A percentile compares a stretch with the other conserved stretches of the same genome.
Evolutionary conservation across 1,140 invertebrate genomes (phyloP).

Genomic region (Ridgeia piscesae): DNA sequence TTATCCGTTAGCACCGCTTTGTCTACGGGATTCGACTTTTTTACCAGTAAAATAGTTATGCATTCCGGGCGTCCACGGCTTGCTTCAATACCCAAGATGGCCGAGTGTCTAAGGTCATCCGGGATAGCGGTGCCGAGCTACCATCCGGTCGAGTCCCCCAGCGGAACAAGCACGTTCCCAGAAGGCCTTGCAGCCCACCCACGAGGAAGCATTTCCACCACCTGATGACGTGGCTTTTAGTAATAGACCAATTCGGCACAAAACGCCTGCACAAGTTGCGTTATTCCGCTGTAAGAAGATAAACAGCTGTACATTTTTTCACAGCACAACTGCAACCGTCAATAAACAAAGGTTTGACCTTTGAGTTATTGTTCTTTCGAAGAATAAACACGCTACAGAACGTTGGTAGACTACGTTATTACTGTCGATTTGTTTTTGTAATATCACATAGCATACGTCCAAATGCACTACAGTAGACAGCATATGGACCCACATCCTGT

Average conservation of each 20-base stretch:
- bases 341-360: background rate
- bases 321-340: background rate
- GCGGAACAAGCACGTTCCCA: background rate
- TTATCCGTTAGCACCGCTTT: background rate
- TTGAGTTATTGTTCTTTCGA: background rate
- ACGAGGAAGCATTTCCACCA: background rate
- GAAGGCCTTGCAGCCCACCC: background rate
- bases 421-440: background rate
- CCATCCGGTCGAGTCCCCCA: background rate
- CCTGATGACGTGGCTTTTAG: background rate
- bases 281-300: background rate
- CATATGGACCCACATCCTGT: background rate
- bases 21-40: background rate
- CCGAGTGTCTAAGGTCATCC: background rate
- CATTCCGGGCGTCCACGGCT: background rate
- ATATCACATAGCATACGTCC: background rate
- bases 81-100: background rate
- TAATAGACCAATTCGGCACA: background rate
- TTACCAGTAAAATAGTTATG: background rate
- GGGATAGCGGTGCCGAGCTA: background rate
- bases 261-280: background rate
- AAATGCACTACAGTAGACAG: background rate
- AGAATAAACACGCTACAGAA: background rate
- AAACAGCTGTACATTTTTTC: background rate
- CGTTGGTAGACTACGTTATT: background rate